Evolutionary conservation across 1,140 invertebrate genomes (phyloP).

Genomic region (Camponotus pennsylvanicus): DNA sequence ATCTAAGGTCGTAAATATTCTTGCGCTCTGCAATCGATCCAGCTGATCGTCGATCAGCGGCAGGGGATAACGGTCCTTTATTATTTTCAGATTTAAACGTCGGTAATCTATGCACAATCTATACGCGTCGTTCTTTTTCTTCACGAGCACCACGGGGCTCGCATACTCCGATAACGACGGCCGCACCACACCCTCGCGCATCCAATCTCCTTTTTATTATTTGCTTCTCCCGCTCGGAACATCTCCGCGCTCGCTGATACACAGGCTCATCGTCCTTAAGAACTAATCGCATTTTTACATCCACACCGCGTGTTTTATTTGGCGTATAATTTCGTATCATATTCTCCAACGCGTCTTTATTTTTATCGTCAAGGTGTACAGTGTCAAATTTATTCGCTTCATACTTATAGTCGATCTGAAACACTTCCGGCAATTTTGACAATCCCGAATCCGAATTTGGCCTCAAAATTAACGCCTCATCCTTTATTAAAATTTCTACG

Average conservation of each 20-base stretch:
- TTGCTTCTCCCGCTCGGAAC: background rate
- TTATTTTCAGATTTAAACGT: background rate
- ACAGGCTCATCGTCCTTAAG: background rate
- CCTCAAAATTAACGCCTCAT: background rate
- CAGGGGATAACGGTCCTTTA: background rate
- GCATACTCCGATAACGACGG: background rate
- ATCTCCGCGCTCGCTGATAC: background rate
- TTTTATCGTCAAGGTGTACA: background rate
- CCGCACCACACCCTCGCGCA: background rate
- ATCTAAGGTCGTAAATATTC: background rate
- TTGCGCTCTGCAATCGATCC: background rate
- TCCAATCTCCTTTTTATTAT: background rate
- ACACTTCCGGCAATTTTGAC: background rate
- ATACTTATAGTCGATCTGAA: background rate
- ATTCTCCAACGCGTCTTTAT: background rate
- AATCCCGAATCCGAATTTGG: background rate
- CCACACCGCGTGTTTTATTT: no score
- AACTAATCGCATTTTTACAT: background rate
- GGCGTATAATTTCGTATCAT: background rate
- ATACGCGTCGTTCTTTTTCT: background rate
- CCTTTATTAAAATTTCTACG: background rate
- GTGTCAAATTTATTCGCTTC: background rate
- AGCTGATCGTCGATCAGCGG: background rate
- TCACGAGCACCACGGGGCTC: background rate
- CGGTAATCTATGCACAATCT: background rate